Evolutionary conservation across 92 coral and sea anemone species (phyloP).

Genomic region (Bergia sp.): DNA sequence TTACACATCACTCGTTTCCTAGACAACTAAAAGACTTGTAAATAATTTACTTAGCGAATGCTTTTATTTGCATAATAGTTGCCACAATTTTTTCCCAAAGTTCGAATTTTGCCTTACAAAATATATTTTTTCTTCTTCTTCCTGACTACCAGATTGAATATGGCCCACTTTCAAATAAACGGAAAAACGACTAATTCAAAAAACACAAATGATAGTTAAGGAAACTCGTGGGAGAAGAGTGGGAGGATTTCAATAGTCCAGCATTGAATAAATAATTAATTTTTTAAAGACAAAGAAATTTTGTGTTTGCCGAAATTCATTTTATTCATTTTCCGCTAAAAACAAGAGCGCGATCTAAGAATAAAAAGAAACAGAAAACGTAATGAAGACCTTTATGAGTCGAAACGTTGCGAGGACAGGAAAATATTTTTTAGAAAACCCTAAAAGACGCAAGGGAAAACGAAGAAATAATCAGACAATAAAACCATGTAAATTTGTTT

Average conservation of each 20-base stretch:
- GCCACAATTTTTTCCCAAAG: not conserved
- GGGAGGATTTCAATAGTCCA: slow-evolving; percentile 9
- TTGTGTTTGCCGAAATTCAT: not conserved
- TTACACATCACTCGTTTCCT: not conserved
- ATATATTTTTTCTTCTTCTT: not conserved
- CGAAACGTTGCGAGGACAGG: too few species aligned
- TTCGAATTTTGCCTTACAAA: not conserved
- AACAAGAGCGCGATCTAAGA: not conserved
- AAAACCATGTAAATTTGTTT: too few species aligned
- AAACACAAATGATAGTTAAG: not conserved
- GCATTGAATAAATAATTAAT: slow-evolving; percentile 24
- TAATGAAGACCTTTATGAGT: too few species aligned
- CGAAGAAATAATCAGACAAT: too few species aligned
- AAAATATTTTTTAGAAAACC: too few species aligned
- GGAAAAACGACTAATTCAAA: not conserved
- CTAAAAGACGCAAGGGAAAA: too few species aligned
- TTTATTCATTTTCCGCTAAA: not conserved
- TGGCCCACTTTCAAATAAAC: not conserved
- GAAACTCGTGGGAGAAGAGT: slow-evolving; percentile 36
- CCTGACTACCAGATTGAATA: not conserved
- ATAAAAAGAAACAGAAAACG: not conserved
- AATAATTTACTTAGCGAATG: slow-evolving; percentile 17
- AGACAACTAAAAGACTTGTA: not conserved
- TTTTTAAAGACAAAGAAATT: not conserved
- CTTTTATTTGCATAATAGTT: not conserved